Percentiles rank a stretch among this genome's conserved stretches.
phyloP scores from a whole-genome alignment of 2,888 invertebrate genomes.

The Clivina fossor region DNA sequence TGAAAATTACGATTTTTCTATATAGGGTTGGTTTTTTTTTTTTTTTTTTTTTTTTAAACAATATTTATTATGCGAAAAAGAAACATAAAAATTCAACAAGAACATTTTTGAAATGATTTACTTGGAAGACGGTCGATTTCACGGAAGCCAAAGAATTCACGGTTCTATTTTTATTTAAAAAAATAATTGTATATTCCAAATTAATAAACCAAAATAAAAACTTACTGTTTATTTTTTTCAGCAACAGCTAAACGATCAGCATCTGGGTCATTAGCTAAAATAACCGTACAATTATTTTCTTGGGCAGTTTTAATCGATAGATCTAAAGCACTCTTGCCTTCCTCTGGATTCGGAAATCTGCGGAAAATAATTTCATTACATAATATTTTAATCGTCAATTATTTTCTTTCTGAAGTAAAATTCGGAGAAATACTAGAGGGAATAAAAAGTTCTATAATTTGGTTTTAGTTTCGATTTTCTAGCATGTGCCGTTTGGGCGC shows the following conservation, averaged over 20 bases:
- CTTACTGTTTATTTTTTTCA: conserved; percentile 70
- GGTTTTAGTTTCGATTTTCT: too few relatives aligned
- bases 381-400: not conserved
- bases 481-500: too few relatives aligned
- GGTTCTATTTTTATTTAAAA: not conserved
- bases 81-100: not conserved
- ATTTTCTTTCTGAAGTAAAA: too few relatives aligned
- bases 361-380: not conserved
- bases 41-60: conserved; percentile 10
- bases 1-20: conserved; percentile 41
- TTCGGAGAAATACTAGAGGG: too few relatives aligned
- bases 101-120: conserved; percentile 1
- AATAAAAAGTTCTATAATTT: too few relatives aligned
- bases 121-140: not conserved
- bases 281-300: conserved; percentile 65
- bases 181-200: not conserved
- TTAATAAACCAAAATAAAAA: conserved; percentile 18
- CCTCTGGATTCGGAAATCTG: conserved; percentile 96
- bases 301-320: conserved; percentile 74
- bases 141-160: not conserved
- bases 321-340: conserved; percentile 71
- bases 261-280: conserved; percentile 97
- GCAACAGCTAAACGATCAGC: conserved; percentile 95
- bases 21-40: conserved; percentile 19
- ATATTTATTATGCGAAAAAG: too few relatives aligned